Base-by-base conservation (phyloP, 2,888 invertebrate species). In the Phragmatobia fuliginosa region DNA sequence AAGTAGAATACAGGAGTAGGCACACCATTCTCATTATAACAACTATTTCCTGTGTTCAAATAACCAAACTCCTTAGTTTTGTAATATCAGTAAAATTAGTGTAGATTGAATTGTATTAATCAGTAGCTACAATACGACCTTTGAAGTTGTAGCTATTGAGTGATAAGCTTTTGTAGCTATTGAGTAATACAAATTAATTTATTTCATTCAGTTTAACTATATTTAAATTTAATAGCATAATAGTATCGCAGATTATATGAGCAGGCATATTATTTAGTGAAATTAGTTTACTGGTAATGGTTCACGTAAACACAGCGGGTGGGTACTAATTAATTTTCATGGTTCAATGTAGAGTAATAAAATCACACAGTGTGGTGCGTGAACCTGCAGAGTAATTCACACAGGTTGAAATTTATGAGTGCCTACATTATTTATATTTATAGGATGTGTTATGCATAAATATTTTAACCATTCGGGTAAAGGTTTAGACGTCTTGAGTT, bases 291-390 rank as follows among this genome's bases (percentile, higher is more conserved):
- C n/a, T 28, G 33, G 32, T 36, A 59, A 59, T 68, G 41, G 65
- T 45, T 63, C 45, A 59, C 25, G 63, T 25, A 60, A 68, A 68
- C 60, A 64, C 63, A 18, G 58, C 58, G 41, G 68, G 61, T 16
- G 49, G 36, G 49, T 33, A 10, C 1, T n/a, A 64, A n/a, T 49
- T 64, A 45, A 60, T 64, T 41, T 68, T 28, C 63, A 56, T 45
- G 49, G 32, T 64, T 68, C 38, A 33, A 62, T 52, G 61, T 67
- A 58, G 25, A 10, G 33, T 62, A 67, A 67, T 62, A 41, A 62
- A 38, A 67, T 67, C 38, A 49, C 63, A 49, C 7, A 32, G 63
- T 63, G 32, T 7, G 4, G 63, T 63, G 31, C 32, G 10, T 49
- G 32, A 33, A 32, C 28, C 5, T 18, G 11, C 21, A 10, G n/a